Conservation (phyloP, 2,888 invertebrate genomes). For the Perdita meconis region DNA sequence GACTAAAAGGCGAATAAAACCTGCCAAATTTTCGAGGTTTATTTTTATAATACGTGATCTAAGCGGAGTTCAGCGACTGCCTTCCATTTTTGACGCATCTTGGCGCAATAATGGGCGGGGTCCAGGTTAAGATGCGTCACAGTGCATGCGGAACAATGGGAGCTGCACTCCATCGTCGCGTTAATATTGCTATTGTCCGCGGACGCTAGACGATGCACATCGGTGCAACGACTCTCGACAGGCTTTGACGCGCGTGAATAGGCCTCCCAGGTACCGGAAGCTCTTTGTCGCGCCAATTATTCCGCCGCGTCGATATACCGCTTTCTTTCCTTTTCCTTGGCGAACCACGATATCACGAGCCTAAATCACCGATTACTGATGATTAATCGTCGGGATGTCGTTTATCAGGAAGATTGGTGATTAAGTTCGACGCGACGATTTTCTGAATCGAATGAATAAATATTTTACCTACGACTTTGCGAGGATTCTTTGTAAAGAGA, state of each 20-base stretch:
- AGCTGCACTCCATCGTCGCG: constrained; percentile 60
- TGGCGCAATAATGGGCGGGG: constrained; percentile 37
- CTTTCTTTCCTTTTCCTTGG: constrained; percentile 22
- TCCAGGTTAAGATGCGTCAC: constrained; percentile 41
- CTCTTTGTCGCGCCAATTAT: constrained; percentile 72
- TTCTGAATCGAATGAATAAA: too few relatives aligned
- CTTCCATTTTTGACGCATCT: constrained; percentile 16
- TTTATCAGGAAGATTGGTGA: background rate
- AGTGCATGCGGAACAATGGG: constrained; percentile 55
- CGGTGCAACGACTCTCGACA: constrained; percentile 56
- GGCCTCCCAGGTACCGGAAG: constrained; percentile 66
- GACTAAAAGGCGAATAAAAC: background rate
- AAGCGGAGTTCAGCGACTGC: background rate
- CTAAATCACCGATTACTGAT: constrained; percentile 5
- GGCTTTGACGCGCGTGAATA: constrained; percentile 68
- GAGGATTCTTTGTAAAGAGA: too few relatives aligned
- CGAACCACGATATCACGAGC: background rate
- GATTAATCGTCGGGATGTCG: background rate
- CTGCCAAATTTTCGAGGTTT: background rate
- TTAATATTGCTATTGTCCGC: constrained; percentile 72
- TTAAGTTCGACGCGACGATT: background rate
- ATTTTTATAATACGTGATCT: background rate
- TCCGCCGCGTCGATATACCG: constrained; percentile 51
- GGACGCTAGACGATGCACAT: constrained; percentile 51
- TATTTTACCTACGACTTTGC: too few relatives aligned